Conservation (phyloP, 2,888 invertebrate species). For the Phorcus lineatus region DNA sequence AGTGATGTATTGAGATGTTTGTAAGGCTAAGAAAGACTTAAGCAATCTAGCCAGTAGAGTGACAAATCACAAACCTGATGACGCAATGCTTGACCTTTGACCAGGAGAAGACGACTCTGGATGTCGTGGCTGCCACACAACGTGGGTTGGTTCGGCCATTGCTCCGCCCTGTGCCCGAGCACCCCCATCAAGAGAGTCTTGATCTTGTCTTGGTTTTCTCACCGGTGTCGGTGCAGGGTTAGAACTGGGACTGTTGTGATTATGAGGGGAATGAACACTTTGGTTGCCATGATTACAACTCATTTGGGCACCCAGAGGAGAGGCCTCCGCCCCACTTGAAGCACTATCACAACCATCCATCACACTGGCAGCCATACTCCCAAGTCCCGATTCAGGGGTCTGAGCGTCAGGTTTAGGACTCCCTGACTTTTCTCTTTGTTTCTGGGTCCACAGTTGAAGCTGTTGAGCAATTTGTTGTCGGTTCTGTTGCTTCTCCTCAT, state of each 20-base stretch:
- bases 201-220: background rate
- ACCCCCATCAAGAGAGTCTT: background rate
- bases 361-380: constrained; percentile 19
- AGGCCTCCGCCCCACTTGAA: background rate
- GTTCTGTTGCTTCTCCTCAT: constrained; percentile 67
- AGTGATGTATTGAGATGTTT: no score
- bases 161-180: background rate
- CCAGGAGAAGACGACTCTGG: constrained; percentile 15
- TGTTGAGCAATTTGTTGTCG: constrained; percentile 69
- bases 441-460: constrained; percentile 69
- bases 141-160: background rate
- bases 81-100: background rate
- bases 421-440: constrained; percentile 52
- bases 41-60: no score
- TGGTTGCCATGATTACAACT: background rate
- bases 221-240: background rate
- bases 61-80: constrained; percentile 13
- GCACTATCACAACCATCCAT: constrained; percentile 32
- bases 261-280: background rate
- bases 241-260: background rate
- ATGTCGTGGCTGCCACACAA: constrained; percentile 22
- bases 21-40: no score
- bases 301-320: background rate
- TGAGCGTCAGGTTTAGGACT: constrained; percentile 22
- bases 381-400: background rate